Percentiles rank a stretch among this genome's conserved stretches.
These are phyloP conservation scores for Lineus longissimus DNA, from an alignment of 1,140 invertebrate genomes.

Conservation along the genomic window DNA sequence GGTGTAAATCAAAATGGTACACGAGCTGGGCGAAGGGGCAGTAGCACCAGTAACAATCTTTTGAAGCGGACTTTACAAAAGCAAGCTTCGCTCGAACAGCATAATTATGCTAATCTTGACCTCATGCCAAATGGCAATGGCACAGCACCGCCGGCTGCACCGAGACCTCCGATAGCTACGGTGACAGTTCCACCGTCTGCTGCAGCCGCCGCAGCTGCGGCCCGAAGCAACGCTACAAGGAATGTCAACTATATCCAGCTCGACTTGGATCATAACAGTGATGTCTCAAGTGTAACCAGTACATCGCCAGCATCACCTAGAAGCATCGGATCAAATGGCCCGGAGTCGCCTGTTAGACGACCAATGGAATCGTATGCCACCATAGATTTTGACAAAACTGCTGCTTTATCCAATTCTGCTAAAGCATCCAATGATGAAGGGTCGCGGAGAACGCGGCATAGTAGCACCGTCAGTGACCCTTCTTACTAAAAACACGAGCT, in stretches of 20 bases:
- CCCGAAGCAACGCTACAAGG: constrained; percentile 12
- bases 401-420: constrained; percentile 64
- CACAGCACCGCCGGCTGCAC: neutral
- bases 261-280: constrained; percentile 61
- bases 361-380: constrained; percentile 77
- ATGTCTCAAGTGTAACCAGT: constrained; percentile 20
- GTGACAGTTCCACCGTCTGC: constrained; percentile 52
- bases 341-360: constrained; percentile 32
- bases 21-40: neutral
- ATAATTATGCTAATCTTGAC: constrained; percentile 8
- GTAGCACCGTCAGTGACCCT: constrained; percentile 45
- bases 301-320: constrained; percentile 58
- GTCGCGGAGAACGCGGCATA: constrained; percentile 54
- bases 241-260: constrained; percentile 73
- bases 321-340: constrained; percentile 36
- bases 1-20: neutral
- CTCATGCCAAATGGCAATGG: neutral
- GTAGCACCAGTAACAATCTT: neutral
- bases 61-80: neutral
- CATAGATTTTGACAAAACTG: constrained; percentile 90
- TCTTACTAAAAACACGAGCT: no score
- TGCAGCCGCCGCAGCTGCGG: constrained; percentile 39
- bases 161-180: neutral
- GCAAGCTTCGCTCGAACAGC: neutral
- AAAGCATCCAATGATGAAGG: constrained; percentile 43